Percentiles rank a stretch among this genome's conserved stretches.
Conservation (phyloP, 1,140 invertebrate genomes). For the Trissolcus basalis region DNA sequence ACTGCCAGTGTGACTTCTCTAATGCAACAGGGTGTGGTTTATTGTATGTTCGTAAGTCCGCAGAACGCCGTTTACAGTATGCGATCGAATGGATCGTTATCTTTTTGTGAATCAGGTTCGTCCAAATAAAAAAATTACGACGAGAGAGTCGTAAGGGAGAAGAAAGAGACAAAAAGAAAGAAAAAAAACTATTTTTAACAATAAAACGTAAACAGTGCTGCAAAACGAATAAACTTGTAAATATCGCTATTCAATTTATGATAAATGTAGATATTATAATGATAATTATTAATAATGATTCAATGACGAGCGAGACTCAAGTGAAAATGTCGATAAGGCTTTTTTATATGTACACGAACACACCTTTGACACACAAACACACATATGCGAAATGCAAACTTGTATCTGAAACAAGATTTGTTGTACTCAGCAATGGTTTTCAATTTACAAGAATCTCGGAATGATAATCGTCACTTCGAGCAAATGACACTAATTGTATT, state of each 20-base stretch:
- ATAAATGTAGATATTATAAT: slow-evolving; percentile 70
- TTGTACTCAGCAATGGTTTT: slow-evolving; percentile 49
- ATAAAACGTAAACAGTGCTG: slow-evolving; percentile 49
- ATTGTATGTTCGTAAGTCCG: slow-evolving; percentile 40
- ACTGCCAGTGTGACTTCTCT: slow-evolving; percentile 32
- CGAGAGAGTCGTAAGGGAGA: slow-evolving; percentile 41
- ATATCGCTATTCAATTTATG: slow-evolving; percentile 69
- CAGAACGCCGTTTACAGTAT: slow-evolving; percentile 33
- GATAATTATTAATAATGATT: slow-evolving; percentile 60
- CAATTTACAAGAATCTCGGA: slow-evolving; percentile 46
- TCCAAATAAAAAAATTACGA: slow-evolving; percentile 46
- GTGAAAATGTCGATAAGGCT: slow-evolving; percentile 71
- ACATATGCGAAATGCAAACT: slow-evolving; percentile 48
- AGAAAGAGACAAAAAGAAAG: slow-evolving; percentile 58
- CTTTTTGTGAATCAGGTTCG: slow-evolving; percentile 58
- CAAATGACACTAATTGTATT: slow-evolving; percentile 55
- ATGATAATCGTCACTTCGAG: slow-evolving; percentile 39
- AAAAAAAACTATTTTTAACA: slow-evolving; percentile 74
- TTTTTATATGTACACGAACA: slow-evolving; percentile 71
- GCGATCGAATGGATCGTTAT: slow-evolving; percentile 44
- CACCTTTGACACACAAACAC: slow-evolving; percentile 40
- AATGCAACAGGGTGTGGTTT: slow-evolving; percentile 56
- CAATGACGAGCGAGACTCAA: slow-evolving; percentile 62
- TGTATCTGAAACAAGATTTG: slow-evolving; percentile 49
- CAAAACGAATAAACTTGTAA: slow-evolving; percentile 65